phyloP scores from a whole-genome alignment of 1,140 invertebrate species.

The Magallana angulata region DNA sequence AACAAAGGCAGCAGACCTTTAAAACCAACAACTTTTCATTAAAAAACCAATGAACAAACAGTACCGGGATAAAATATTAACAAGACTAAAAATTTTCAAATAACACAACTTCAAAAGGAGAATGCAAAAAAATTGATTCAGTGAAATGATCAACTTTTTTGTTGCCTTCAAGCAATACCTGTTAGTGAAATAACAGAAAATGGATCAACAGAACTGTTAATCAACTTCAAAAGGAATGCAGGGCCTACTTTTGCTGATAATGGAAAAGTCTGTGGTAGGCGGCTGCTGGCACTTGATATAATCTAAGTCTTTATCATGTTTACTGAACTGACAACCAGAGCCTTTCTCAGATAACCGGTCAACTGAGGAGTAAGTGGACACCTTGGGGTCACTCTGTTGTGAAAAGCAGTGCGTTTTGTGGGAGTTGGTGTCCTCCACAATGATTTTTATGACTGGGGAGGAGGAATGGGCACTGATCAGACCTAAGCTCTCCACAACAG shows the following conservation, averaged over 20 bases:
- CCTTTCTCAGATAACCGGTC: background rate
- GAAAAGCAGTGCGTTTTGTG: slow-evolving; percentile 15
- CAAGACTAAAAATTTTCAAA: too few species aligned
- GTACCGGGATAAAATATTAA: too few species aligned
- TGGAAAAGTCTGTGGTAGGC: background rate
- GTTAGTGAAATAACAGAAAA: background rate
- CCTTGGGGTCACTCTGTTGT: background rate
- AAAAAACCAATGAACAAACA: too few species aligned
- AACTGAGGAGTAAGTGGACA: background rate
- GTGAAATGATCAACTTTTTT: too few species aligned
- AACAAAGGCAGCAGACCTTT: background rate
- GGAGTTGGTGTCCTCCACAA: background rate
- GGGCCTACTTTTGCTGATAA: slow-evolving; percentile 33
- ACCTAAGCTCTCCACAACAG: background rate
- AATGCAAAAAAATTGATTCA: too few species aligned
- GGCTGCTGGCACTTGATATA: slow-evolving; percentile 20
- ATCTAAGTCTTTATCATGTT: slow-evolving; percentile 2
- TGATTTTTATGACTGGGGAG: background rate
- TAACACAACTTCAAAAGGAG: too few species aligned
- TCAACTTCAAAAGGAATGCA: background rate
- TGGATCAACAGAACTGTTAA: slow-evolving; percentile 1
- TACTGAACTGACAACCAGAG: background rate
- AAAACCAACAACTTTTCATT: too few species aligned
- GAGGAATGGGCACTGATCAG: background rate
- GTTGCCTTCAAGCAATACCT: background rate